Evolutionary conservation across 2,797 vertebrate species (phyloP), one percentile per base, ranked within the genome.

Genomic region (Danio aesculapii): DNA sequence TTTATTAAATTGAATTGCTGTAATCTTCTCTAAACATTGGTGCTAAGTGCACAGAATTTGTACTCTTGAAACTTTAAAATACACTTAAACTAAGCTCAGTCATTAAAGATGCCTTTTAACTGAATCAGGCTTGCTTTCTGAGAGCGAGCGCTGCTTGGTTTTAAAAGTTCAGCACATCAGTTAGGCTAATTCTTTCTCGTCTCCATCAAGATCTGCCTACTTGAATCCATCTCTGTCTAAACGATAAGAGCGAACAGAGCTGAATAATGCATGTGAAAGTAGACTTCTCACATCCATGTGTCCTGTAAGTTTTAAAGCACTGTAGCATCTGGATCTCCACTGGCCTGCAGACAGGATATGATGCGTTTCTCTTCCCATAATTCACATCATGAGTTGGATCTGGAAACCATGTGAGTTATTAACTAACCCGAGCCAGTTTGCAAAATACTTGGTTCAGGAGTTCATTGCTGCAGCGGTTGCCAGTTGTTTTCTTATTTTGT

Each of bases 241-340:
- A 44, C 1, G 0, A 62, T n/a, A 19, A 11, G 49, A 16, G 46
- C 19, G 8, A 66, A 59, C 11, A 8, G 58, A 78, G 46, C 44
- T 75, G 39, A 81, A 84, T 75, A n/a, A 77, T 77, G 14, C 44
- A 73, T 68, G 30, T 62, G 12, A 72, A 61, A 14, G 12, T 63
- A 52, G 58, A 50, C 43, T 30, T 62, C 72, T 68, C n/a, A 16
- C 12, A 10, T n/a, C 47, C 55, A 75, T 30, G 39, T 39, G 19
- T 47, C 30, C 17, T 21, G 47, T 52, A 77, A 63, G 77, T 79
- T 30, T 79, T 79, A 62, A 84, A 85, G 71, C 75, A 57, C 70
- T 77, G 64, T 21, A 82, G 81, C 87, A 87, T 90, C 84, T 90
- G 88, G 81, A 76, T 78, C 55, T 83, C 76, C 70, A 57, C 55